Evolutionary conservation across 2,888 invertebrate genomes (phyloP).

Genomic region (Gnatocerus cornutus): DNA sequence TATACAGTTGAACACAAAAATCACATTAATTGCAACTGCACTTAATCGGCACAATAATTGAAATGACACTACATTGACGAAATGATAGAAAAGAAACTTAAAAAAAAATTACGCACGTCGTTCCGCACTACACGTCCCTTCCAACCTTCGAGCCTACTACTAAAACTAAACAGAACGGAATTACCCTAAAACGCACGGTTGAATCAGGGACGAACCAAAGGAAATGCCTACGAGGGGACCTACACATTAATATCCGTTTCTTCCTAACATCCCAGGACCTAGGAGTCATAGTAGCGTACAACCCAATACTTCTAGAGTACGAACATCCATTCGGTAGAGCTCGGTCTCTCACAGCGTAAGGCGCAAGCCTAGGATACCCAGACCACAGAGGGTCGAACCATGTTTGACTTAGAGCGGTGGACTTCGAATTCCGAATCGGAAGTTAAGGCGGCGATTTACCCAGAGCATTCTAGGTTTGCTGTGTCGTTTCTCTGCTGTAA

Average conservation of each 20-base stretch:
- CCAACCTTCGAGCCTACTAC: conserved; percentile 65
- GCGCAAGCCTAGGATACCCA: conserved; percentile 72
- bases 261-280: conserved; percentile 48
- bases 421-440: no score
- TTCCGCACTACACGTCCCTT: conserved; percentile 64
- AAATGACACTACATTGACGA: conserved; percentile 47
- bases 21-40: conserved; percentile 24
- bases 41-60: conserved; percentile 22
- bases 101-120: conserved; percentile 63
- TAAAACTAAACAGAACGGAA: conserved; percentile 66
- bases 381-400: conserved; percentile 66
- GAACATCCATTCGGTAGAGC: conserved; percentile 39
- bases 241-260: conserved; percentile 38
- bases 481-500: no score
- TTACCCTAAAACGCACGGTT: conserved; percentile 66
- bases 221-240: conserved; percentile 57
- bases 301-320: conserved; percentile 23
- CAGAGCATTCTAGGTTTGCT: no score
- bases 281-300: conserved; percentile 48
- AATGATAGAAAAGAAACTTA: conserved; percentile 68
- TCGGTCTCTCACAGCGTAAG: conserved; percentile 67
- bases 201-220: conserved; percentile 66
- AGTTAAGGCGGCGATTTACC: no score
- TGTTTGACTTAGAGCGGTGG: conserved; percentile 46
- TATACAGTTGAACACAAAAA: neutral